phyloP scores from a whole-genome alignment of 1,140 invertebrate genomes.

The Coenobita brevimanus region DNA sequence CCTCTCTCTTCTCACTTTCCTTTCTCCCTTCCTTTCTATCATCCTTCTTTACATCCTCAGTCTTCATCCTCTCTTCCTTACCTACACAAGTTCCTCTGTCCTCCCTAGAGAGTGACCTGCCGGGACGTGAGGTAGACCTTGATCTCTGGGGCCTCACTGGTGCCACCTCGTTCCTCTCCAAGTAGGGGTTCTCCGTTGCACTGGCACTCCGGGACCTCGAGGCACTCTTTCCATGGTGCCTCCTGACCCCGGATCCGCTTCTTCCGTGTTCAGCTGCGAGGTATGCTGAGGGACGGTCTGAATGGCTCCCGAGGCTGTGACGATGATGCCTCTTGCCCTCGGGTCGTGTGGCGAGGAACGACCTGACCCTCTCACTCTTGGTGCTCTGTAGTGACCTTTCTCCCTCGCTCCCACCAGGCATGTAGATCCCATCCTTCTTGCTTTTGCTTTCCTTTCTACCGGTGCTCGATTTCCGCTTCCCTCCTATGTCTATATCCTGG shows the following conservation, averaged over 20 bases:
- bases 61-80: too few relatives aligned
- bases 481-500: slow-evolving; percentile 62
- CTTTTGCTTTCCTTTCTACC: slow-evolving; percentile 37
- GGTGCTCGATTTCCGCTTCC: slow-evolving; percentile 36
- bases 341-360: background rate
- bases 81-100: too few relatives aligned
- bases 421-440: slow-evolving; percentile 43
- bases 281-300: too few relatives aligned
- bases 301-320: background rate
- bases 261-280: background rate
- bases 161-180: too few relatives aligned
- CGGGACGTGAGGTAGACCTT: too few relatives aligned
- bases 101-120: too few relatives aligned
- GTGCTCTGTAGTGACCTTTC: slow-evolving; percentile 41
- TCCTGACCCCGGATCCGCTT: background rate
- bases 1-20: background rate
- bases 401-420: slow-evolving; percentile 29
- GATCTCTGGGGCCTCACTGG: too few relatives aligned
- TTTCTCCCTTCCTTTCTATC: too few relatives aligned
- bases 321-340: slow-evolving; percentile 36
- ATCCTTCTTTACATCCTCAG: too few relatives aligned
- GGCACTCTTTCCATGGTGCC: too few relatives aligned
- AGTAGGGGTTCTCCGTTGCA: too few relatives aligned
- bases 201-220: too few relatives aligned
- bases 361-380: slow-evolving; percentile 33